Percentiles rank a stretch among this genome's conserved stretches.
These are phyloP conservation scores for Echiichthys vipera DNA, from an alignment of 2,797 vertebrate species.

Conservation along the genomic window DNA sequence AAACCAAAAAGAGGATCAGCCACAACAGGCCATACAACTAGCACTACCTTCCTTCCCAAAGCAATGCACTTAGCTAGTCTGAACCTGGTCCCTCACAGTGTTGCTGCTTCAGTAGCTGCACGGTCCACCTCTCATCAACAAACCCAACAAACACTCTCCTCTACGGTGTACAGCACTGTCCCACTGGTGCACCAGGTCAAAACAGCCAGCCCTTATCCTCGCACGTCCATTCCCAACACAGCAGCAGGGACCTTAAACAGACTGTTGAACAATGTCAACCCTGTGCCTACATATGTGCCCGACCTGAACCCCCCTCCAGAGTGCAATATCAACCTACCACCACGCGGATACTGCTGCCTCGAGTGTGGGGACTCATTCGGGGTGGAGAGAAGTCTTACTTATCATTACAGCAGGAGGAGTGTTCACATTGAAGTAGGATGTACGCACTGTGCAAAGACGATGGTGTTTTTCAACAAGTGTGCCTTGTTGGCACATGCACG, in stretches of 20 bases:
- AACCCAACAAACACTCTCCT: slow-evolving; percentile 81
- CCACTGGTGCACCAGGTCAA: slow-evolving; percentile 96
- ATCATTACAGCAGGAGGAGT: slow-evolving; percentile 92
- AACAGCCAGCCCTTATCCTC: slow-evolving; percentile 81
- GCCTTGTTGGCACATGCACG: slow-evolving; percentile 94
- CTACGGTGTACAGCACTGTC: slow-evolving; percentile 88
- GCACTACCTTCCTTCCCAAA: slow-evolving; percentile 91
- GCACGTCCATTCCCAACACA: slow-evolving; percentile 66
- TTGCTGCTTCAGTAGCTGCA: slow-evolving; percentile 91
- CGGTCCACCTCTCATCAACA: slow-evolving; percentile 85
- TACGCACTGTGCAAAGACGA: slow-evolving; percentile 90
- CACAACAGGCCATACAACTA: slow-evolving; percentile 49
- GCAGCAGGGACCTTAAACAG: slow-evolving; percentile 91
- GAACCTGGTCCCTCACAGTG: slow-evolving; percentile 96
- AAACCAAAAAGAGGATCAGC: slow-evolving; percentile 78
- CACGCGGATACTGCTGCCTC: slow-evolving; percentile 92
- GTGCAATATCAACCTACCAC: slow-evolving; percentile 89
- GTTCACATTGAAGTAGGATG: slow-evolving; percentile 97
- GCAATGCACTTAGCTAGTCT: slow-evolving; percentile 97
- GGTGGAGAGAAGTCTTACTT: slow-evolving; percentile 92
- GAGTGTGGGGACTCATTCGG: slow-evolving; percentile 97
- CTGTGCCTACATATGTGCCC: slow-evolving; percentile 93
- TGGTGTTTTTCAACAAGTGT: slow-evolving; percentile 97
- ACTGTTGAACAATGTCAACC: slow-evolving; percentile 92
- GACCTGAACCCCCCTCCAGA: slow-evolving; percentile 92